Percentiles rank a stretch among this genome's conserved stretches.
Evolutionary conservation across 2,888 invertebrate genomes (phyloP).

Genomic region (Patella pellucida): DNA sequence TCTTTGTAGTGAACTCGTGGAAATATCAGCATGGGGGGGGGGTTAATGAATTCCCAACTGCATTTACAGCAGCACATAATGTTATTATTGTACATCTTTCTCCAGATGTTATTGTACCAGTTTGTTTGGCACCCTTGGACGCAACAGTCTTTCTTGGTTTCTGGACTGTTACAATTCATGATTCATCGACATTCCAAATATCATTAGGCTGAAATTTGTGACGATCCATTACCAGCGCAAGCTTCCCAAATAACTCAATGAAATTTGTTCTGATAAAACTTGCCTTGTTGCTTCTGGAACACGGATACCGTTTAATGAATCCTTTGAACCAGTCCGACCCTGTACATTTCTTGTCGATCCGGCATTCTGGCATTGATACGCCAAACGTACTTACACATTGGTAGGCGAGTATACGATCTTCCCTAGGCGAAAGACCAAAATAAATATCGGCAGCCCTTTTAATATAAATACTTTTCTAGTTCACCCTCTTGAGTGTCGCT

Average conservation of each 20-base stretch:
- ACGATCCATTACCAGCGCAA: constrained; percentile 30
- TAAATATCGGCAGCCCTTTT: constrained; percentile 26
- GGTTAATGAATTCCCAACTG: constrained; percentile 27
- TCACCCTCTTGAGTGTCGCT: background rate
- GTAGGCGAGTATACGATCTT: constrained; percentile 28
- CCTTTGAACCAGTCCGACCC: constrained; percentile 30
- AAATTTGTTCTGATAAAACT: constrained; percentile 36
- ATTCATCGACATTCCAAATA: constrained; percentile 39
- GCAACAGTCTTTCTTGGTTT: constrained; percentile 31
- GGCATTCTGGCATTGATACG: constrained; percentile 26
- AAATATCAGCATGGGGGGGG: constrained; percentile 37
- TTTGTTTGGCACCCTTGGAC: constrained; percentile 29
- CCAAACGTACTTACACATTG: constrained; percentile 27
- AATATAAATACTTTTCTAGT: constrained; percentile 22
- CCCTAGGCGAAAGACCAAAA: constrained; percentile 30
- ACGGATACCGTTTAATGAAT: constrained; percentile 33
- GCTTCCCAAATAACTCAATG: constrained; percentile 29
- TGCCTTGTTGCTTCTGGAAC: constrained; percentile 32
- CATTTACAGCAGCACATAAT: constrained; percentile 12
- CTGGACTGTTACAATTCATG: constrained; percentile 38
- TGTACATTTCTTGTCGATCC: constrained; percentile 21
- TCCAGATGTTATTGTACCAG: constrained; percentile 32
- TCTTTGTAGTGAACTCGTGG: constrained; percentile 25
- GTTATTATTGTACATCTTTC: constrained; percentile 28
- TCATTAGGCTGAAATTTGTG: constrained; percentile 25